Evolutionary conservation across 1,140 invertebrate species (phyloP).

Genomic region (Bicyclus anynana): DNA sequence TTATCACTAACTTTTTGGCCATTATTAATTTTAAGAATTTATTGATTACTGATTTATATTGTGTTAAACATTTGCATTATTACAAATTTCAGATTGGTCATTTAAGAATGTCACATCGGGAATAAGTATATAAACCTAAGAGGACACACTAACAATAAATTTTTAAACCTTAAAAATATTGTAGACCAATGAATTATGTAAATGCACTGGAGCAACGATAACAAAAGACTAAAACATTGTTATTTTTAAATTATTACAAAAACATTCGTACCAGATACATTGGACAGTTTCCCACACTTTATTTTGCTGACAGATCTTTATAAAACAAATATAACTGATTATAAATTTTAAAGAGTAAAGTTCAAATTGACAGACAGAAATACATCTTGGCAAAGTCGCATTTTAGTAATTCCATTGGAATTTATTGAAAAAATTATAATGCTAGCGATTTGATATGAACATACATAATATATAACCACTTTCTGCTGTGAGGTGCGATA

Average conservation of each 20-base stretch:
- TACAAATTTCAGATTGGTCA: constrained; percentile 73
- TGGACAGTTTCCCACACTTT: constrained; percentile 3
- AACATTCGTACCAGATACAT: constrained; percentile 23
- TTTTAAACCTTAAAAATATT: constrained; percentile 5
- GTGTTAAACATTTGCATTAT: constrained; percentile 22
- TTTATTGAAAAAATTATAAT: no score
- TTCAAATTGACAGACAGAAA: no score
- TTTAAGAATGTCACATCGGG: constrained; percentile 72
- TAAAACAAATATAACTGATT: no score
- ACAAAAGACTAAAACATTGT: constrained; percentile 39
- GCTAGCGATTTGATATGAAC: no score
- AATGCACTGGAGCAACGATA: constrained; percentile 57
- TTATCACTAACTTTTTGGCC: no score
- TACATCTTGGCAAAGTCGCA: no score
- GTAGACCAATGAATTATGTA: constrained; percentile 14
- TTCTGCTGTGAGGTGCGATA: no score
- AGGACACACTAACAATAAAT: constrained; percentile 7
- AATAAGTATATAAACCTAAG: constrained; percentile 54
- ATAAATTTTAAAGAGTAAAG: no score
- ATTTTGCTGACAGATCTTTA: not conserved
- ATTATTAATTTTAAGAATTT: no score
- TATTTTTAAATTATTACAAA: constrained; percentile 23
- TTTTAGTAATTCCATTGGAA: no score
- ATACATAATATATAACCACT: no score
- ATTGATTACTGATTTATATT: constrained; percentile 3